These are phyloP conservation scores for Zaprionus nigranus DNA, from an alignment of 1,140 invertebrate species.

Conservation along the genomic window DNA sequence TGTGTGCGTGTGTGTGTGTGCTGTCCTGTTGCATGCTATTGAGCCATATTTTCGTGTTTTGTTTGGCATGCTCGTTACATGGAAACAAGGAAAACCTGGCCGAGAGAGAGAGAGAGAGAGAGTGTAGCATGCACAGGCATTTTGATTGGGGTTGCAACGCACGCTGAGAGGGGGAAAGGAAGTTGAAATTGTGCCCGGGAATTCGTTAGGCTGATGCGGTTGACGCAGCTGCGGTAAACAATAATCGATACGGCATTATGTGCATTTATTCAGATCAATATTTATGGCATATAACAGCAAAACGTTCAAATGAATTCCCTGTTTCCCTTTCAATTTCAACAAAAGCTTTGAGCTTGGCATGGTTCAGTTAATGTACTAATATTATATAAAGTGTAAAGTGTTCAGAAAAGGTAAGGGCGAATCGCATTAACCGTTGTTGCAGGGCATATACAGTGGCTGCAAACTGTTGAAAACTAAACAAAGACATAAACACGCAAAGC, in stretches of 20 bases:
- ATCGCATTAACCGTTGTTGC: not conserved
- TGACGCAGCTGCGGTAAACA: conserved; percentile 14
- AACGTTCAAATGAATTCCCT: not conserved
- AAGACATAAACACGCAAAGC: conserved; percentile 84
- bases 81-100: conserved; percentile 24
- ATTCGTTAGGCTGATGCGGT: conserved; percentile 29
- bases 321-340: not conserved
- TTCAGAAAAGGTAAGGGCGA: not conserved
- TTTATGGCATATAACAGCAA: not conserved
- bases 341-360: not conserved
- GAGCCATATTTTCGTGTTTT: conserved; percentile 76
- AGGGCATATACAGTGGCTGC: conserved; percentile 28
- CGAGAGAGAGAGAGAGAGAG: not conserved
- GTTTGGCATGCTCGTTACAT: conserved; percentile 63
- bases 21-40: conserved; percentile 79
- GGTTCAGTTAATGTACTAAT: not conserved
- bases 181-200: conserved; percentile 26
- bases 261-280: conserved; percentile 4
- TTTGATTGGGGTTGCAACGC: conserved; percentile 40
- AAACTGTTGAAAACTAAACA: conserved; percentile 70
- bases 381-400: not conserved
- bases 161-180: not conserved
- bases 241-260: not conserved
- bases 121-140: conserved; percentile 57
- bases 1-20: conserved; percentile 22